Conservation (phyloP, 2,113 vertebrate species). For the Panthera tigris region DNA sequence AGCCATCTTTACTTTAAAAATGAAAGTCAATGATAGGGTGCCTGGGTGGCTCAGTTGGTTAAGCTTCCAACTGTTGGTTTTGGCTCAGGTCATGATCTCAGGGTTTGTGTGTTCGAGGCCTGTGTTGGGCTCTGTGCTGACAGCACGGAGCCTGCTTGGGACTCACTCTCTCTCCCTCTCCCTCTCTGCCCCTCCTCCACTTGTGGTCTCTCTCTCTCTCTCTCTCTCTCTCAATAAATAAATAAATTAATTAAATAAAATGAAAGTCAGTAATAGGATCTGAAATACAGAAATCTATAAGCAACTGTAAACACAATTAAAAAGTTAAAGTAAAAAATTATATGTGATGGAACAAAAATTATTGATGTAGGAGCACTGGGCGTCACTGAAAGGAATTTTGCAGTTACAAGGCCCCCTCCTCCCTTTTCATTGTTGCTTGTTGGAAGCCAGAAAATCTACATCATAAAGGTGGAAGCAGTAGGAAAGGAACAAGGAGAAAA, state of each 20-base stretch:
- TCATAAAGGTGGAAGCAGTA: neutral
- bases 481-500: neutral
- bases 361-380: neutral
- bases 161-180: too few species aligned
- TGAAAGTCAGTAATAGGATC: neutral
- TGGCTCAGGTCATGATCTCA: too few species aligned
- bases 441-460: neutral
- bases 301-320: neutral
- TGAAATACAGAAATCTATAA: neutral
- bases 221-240: too few species aligned
- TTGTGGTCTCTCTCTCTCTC: too few species aligned
- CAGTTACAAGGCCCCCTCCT: neutral
- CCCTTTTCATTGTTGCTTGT: neutral
- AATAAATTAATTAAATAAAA: too few species aligned
- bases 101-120: too few species aligned
- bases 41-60: too few species aligned
- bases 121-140: too few species aligned
- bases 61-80: too few species aligned
- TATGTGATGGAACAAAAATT: neutral
- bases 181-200: too few species aligned
- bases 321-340: constrained; percentile 8
- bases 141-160: too few species aligned
- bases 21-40: neutral
- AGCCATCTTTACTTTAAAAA: constrained; percentile 33
- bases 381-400: neutral